Conservation (phyloP, 2,888 invertebrate genomes). For the Omphaloscelis lunosa region DNA sequence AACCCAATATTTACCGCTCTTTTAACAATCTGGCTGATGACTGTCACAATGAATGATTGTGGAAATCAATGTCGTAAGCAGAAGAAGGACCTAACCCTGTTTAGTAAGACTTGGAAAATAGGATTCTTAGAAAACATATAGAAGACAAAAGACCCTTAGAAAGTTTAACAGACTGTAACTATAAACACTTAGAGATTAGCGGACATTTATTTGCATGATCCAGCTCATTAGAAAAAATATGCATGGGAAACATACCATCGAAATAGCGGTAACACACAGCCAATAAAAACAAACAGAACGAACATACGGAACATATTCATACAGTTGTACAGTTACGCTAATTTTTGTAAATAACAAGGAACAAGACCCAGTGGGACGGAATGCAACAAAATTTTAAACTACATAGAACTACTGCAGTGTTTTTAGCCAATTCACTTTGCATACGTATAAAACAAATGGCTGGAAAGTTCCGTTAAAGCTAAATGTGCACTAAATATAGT, state of each 20-base stretch:
- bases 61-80: too few relatives aligned
- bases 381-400: constrained; percentile 60
- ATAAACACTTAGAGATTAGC: not conserved
- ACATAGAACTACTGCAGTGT: constrained; percentile 48
- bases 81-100: too few relatives aligned
- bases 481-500: constrained; percentile 48
- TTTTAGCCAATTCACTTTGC: constrained; percentile 64
- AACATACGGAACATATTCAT: constrained; percentile 42
- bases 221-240: not conserved
- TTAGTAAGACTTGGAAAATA: not conserved
- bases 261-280: constrained; percentile 18
- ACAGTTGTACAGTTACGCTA: constrained; percentile 37
- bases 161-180: not conserved
- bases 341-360: constrained; percentile 61
- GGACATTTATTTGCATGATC: not conserved
- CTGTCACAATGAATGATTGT: too few relatives aligned
- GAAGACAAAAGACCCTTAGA: not conserved
- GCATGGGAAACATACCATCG: not conserved
- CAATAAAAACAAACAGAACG: constrained; percentile 49
- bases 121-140: not conserved
- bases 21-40: not conserved
- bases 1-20: not conserved
- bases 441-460: constrained; percentile 54
- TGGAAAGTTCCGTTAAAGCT: constrained; percentile 43
- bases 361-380: constrained; percentile 56